phyloP scores from a whole-genome alignment of 1,140 invertebrate species.

The Steinernema feltiae region DNA sequence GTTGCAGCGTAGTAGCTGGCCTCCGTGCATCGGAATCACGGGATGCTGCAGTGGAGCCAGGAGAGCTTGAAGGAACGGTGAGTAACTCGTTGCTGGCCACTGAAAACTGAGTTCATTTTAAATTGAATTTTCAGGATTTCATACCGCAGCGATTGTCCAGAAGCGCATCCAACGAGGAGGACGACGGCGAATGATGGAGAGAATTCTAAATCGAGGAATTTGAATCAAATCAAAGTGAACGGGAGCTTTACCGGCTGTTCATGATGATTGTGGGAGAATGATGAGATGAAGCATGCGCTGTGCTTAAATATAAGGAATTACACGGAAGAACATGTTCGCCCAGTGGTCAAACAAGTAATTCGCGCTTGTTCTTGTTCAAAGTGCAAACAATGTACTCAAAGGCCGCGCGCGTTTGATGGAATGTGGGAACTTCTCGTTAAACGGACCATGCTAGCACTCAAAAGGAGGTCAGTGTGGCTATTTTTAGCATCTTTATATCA shows the following conservation, averaged over 20 bases:
- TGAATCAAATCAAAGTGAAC: not conserved
- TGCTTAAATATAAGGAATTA: too few relatives aligned
- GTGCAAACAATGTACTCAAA: not conserved
- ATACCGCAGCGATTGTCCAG: not conserved
- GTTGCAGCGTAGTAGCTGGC: not conserved
- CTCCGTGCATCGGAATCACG: not conserved
- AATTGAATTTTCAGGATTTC: not conserved
- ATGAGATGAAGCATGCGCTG: too few relatives aligned
- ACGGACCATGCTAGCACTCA: not conserved
- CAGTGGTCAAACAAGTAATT: too few relatives aligned
- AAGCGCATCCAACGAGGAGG: not conserved
- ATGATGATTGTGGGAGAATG: too few relatives aligned
- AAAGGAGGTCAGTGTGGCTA: not conserved
- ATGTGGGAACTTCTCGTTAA: not conserved
- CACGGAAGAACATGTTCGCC: too few relatives aligned
- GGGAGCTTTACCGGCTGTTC: too few relatives aligned
- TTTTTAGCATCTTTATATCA: not conserved
- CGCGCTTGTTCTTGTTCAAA: too few relatives aligned
- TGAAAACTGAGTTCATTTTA: not conserved
- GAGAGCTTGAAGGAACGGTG: not conserved
- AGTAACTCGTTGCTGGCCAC: not conserved
- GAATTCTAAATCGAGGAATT: not conserved
- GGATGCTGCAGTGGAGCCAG: not conserved
- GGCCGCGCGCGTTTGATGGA: too few relatives aligned
- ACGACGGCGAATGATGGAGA: not conserved